A percentile compares a stretch with the other conserved stretches of the same genome.
These are phyloP conservation scores for Chymomyza costata DNA, from an alignment of 1,140 invertebrate genomes.

Conservation along the genomic window DNA sequence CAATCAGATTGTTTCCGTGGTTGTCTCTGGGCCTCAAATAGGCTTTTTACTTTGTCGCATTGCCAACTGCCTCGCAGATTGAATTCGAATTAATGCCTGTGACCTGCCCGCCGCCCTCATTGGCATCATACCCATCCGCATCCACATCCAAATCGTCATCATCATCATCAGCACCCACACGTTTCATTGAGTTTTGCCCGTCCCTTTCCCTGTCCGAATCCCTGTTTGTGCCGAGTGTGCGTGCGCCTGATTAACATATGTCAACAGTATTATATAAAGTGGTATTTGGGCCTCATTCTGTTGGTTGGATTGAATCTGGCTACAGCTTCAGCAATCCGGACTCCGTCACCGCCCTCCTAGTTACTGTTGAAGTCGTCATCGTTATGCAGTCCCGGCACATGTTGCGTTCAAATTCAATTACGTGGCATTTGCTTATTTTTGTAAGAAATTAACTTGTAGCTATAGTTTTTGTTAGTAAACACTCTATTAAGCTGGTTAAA, in stretches of 20 bases:
- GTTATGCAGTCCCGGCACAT: conserved; percentile 18
- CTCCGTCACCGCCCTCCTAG: conserved; percentile 6
- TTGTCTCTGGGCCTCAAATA: conserved; percentile 55
- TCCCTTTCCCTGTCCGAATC: conserved; percentile 17
- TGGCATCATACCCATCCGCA: conserved; percentile 21
- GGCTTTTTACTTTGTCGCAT: conserved; percentile 69
- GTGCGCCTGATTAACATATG: conserved; percentile 75
- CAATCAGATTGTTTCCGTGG: conserved; percentile 75
- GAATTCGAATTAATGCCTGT: conserved; percentile 75
- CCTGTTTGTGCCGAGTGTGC: conserved; percentile 54
- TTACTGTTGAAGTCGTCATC: conserved; percentile 13
- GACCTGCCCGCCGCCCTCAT: conserved; percentile 49
- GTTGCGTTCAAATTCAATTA: conserved; percentile 62
- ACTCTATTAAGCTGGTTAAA: too few species aligned
- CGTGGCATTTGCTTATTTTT: conserved; percentile 62
- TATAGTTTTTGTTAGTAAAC: conserved; percentile 12
- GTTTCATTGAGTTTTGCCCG: conserved; percentile 26
- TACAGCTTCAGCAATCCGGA: neutral
- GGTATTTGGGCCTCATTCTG: conserved; percentile 48
- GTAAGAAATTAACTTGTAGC: conserved; percentile 64
- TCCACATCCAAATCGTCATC: conserved; percentile 47
- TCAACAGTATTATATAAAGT: conserved; percentile 75
- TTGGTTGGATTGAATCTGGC: conserved; percentile 42
- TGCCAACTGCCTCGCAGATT: conserved; percentile 61
- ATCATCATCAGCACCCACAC: conserved; percentile 33